phyloP scores from a whole-genome alignment of 1,140 invertebrate species.

The Tribolium madens region DNA sequence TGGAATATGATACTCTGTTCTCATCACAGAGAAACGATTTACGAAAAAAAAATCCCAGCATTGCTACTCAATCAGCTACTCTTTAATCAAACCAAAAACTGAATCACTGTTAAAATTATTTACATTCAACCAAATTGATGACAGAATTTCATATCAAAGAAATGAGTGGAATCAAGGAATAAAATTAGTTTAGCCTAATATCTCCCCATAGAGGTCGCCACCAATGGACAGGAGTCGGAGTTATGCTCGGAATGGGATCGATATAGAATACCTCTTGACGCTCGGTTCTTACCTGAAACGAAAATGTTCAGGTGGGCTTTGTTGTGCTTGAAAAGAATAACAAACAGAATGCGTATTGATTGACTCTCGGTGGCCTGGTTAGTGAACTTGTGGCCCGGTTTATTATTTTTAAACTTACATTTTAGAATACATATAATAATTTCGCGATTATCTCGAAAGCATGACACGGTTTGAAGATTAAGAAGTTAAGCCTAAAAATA shows the following conservation, averaged over 20 bases:
- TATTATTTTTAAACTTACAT: not conserved
- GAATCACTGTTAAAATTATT: no score
- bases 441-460: no score
- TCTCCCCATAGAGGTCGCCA: slow-evolving; percentile 9
- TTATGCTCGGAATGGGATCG: slow-evolving; percentile 24
- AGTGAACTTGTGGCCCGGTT: not conserved
- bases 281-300: slow-evolving; percentile 25
- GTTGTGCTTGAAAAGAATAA: slow-evolving; percentile 24
- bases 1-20: not conserved
- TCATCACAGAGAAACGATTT: not conserved
- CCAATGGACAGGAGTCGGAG: slow-evolving; percentile 25
- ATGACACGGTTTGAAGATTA: no score
- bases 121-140: no score
- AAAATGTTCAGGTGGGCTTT: slow-evolving; percentile 29
- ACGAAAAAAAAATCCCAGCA: not conserved
- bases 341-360: slow-evolving; percentile 34
- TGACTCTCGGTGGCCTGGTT: slow-evolving; percentile 18
- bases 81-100: no score
- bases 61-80: no score
- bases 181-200: no score
- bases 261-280: slow-evolving; percentile 34
- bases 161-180: no score
- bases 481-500: no score
- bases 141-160: no score
- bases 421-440: no score